Conservation (phyloP, 2,888 invertebrate species). For the Microctonus hyperodae region DNA sequence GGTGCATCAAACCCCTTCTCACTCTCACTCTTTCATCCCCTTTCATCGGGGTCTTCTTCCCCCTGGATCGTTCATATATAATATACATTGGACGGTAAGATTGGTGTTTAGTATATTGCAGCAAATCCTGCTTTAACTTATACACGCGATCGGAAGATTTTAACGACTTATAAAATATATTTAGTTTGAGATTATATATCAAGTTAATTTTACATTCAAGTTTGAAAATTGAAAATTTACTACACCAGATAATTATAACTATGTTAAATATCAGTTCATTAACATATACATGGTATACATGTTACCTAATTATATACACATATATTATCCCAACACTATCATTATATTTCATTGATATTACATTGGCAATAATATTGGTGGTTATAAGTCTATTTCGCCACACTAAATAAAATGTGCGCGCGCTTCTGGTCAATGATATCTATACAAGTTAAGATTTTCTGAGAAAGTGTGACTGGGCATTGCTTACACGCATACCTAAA, state of each 20-base stretch:
- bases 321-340: too few relatives aligned
- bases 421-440: slow-evolving; percentile 26
- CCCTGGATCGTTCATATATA: not conserved
- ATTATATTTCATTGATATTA: not conserved
- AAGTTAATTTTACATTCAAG: not conserved
- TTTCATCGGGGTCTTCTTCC: not conserved
- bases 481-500: slow-evolving; percentile 55
- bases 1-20: slow-evolving; percentile 14
- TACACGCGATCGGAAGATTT: slow-evolving; percentile 7
- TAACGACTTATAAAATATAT: not conserved
- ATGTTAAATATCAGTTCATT: not conserved
- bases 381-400: slow-evolving; percentile 1
- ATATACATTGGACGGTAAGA: not conserved
- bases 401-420: not conserved
- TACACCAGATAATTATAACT: not conserved
- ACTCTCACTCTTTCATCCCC: not conserved
- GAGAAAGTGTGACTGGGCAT: slow-evolving; percentile 41
- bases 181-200: not conserved
- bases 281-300: not conserved
- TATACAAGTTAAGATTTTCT: slow-evolving; percentile 37
- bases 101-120: not conserved
- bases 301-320: too few relatives aligned
- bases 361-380: not conserved
- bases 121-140: not conserved
- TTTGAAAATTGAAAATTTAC: not conserved